Base-by-base conservation (phyloP, 2,113 vertebrate genomes). In the Zosterops hypoxanthus region DNA sequence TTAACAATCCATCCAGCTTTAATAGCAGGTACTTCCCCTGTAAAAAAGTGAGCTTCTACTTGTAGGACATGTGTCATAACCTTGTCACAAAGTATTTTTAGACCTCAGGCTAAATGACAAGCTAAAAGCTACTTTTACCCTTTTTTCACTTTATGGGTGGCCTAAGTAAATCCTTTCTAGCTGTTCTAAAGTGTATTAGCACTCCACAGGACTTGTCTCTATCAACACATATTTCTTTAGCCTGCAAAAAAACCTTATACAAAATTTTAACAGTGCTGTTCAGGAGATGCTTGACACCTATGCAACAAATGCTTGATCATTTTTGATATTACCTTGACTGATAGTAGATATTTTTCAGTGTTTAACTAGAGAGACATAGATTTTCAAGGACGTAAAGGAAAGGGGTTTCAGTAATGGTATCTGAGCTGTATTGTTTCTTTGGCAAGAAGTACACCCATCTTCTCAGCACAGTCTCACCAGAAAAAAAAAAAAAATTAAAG, bases 111-210 rank as follows among this genome's bases (percentile, higher is more conserved):
- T 96, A 88, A 96, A 59, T 84, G 95, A 91, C 18, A 73, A 75
- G 55, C 36, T 16, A 5, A 86, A 93, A 90, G 17, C 47, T 87
- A 20, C 93, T 92, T 97, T 96, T 85, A 77, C 57, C 86, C 34
- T 88, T 94, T 52, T 59, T 59, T 25, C 3, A 16, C 55, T 34
- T 96, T 82, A 81, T 29, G 42, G 65, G 65, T 96, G 63, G 87
- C 94, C 82, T 94, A 76, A 92, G 50, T 90, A 97, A 97, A 81
- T 91, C 13, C 70, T 76, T 96, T 95, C 52, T 82, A 94, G 82
- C 55, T 42, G 8, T 86, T 95, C 84, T 83, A 75, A 96, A 97
- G 73, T 42, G 39, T 88, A 86, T 87, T 96, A 92, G 86, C 56
- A 86, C 70, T 76, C 66, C 79, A 95, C 34, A 57, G 61, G 42